Conservation (phyloP, 2,888 invertebrate species). For the Archips crataeganus region DNA sequence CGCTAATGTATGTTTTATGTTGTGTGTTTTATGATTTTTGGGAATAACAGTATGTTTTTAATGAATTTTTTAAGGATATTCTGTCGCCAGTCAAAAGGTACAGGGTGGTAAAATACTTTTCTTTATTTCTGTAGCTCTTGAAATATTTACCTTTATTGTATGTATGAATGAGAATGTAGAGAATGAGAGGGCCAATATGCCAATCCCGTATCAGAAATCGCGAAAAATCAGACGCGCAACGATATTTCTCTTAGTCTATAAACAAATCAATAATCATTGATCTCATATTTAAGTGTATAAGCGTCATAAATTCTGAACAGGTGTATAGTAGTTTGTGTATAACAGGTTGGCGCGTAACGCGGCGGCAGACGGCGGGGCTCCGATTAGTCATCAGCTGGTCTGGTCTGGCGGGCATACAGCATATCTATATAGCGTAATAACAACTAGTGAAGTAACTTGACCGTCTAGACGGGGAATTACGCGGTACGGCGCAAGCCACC, state of each 20-base stretch:
- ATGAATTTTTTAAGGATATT: neutral
- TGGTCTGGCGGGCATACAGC: conserved; percentile 21
- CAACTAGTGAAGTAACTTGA: no score
- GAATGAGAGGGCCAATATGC: no score
- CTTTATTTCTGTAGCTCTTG: no score
- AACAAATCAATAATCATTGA: conserved; percentile 16
- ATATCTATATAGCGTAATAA: no score
- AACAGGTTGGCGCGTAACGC: conserved; percentile 70
- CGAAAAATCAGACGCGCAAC: neutral
- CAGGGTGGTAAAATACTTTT: no score
- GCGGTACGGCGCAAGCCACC: no score
- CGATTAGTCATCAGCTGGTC: conserved; percentile 60
- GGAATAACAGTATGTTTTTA: conserved; percentile 19
- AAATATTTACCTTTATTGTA: no score
- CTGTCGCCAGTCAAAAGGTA: neutral
- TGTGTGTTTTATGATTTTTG: conserved; percentile 29
- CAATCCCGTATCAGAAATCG: neutral
- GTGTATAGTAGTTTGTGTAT: conserved; percentile 42
- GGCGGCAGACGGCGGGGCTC: conserved; percentile 68
- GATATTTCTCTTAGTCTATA: neutral
- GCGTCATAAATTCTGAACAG: conserved; percentile 19
- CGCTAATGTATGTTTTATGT: conserved; percentile 25
- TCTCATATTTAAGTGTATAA: conserved; percentile 8
- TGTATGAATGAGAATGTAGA: no score
- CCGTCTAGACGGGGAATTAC: no score